Conservation (phyloP, 2,113 vertebrate genomes). For the Aptenodytes patagonicus region DNA sequence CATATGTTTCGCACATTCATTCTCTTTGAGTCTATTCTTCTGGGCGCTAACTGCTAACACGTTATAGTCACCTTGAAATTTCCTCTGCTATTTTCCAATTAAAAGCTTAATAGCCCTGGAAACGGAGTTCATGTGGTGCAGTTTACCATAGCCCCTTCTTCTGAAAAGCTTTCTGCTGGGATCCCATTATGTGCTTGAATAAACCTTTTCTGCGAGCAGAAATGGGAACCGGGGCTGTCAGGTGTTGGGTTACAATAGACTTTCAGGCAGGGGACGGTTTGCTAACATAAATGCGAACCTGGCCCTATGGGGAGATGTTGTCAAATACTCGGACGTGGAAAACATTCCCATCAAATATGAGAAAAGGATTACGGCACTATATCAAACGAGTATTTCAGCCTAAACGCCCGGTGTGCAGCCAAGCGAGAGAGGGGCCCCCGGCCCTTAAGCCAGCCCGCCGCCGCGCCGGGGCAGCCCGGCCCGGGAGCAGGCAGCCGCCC, state of each 20-base stretch:
- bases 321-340: constrained; percentile 75
- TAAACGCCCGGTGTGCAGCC: constrained; percentile 53
- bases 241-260: constrained; percentile 92
- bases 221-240: constrained; percentile 85
- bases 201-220: constrained; percentile 92
- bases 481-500: neutral
- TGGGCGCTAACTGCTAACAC: constrained; percentile 76
- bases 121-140: constrained; percentile 94
- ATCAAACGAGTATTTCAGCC: constrained; percentile 69
- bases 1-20: constrained; percentile 73
- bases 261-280: constrained; percentile 82
- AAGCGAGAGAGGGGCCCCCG: constrained; percentile 37
- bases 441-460: neutral
- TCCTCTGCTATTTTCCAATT: constrained; percentile 97
- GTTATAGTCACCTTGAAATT: constrained; percentile 95
- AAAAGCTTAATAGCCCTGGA: constrained; percentile 99
- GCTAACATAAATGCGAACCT: constrained; percentile 76
- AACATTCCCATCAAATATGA: constrained; percentile 75
- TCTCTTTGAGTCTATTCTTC: constrained; percentile 62
- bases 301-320: constrained; percentile 75
- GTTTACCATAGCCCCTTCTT: constrained; percentile 86
- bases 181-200: constrained; percentile 99
- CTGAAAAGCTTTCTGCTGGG: constrained; percentile 85
- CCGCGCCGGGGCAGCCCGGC: neutral
- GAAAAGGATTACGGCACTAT: constrained; percentile 70